A percentile compares a stretch with the other conserved stretches of the same genome.
Evolutionary conservation across 2,797 vertebrate genomes (phyloP).

Genomic region (Coilia nasus): DNA sequence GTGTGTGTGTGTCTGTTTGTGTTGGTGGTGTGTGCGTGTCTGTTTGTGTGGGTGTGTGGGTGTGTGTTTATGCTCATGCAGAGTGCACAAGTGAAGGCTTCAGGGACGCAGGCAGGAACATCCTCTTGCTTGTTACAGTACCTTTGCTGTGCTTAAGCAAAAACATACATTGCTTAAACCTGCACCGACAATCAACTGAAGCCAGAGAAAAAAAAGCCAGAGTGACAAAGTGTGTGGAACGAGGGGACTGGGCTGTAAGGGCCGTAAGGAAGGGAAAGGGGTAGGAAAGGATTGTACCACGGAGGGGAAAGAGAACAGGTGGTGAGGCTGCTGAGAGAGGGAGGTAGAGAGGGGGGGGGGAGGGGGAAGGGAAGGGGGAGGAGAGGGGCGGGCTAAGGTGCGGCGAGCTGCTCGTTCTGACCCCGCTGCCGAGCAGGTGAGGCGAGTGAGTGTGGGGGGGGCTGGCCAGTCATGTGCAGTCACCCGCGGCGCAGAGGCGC

Average conservation of each 20-base stretch:
- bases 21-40: not conserved
- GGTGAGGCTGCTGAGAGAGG: constrained; percentile 49
- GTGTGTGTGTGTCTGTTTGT: constrained; percentile 1
- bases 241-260: not conserved
- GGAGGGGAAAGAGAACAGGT: constrained; percentile 55
- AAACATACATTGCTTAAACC: too few species aligned
- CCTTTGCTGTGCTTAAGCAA: not conserved
- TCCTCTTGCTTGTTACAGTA: not conserved
- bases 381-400: constrained; percentile 35
- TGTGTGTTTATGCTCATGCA: not conserved
- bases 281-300: constrained; percentile 58
- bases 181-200: too few species aligned
- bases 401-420: not conserved
- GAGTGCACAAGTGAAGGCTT: constrained; percentile 35
- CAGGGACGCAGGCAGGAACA: constrained; percentile 1
- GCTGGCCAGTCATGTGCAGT: constrained; percentile 53
- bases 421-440: constrained; percentile 29
- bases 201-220: too few species aligned
- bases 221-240: not conserved
- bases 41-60: not conserved
- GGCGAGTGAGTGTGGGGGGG: constrained; percentile 40
- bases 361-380: constrained; percentile 59
- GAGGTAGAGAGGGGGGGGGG: not conserved
- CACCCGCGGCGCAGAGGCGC: constrained; percentile 54
- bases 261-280: not conserved